Conservation (phyloP, 92 coral and sea anemone genomes). For the Muricea muricata region DNA sequence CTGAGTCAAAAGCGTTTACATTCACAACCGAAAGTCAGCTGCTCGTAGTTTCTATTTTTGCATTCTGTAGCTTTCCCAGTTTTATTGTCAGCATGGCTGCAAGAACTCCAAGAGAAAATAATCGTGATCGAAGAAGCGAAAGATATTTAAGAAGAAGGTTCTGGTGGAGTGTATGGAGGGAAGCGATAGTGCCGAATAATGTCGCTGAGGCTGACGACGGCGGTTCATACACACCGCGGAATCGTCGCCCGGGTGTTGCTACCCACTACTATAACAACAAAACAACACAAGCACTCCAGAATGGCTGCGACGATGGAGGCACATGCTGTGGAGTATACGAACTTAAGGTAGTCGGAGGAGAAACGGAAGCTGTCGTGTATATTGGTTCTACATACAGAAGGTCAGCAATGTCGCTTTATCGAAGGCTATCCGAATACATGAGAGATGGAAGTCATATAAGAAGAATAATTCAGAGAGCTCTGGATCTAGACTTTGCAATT, state of each 20-base stretch:
- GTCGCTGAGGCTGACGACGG: background rate
- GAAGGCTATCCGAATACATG: background rate
- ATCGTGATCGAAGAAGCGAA: too few relatives aligned
- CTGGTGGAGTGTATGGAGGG: background rate
- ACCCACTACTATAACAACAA: background rate
- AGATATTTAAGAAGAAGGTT: too few relatives aligned
- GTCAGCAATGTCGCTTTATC: background rate
- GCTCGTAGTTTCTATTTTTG: too few relatives aligned
- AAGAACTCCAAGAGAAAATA: too few relatives aligned
- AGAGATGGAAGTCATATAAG: background rate
- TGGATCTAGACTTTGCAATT: background rate
- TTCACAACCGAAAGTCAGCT: too few relatives aligned
- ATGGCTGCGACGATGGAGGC: background rate
- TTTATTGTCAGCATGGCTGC: too few relatives aligned
- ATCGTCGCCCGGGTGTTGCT: background rate
- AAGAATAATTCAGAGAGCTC: background rate
- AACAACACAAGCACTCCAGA: background rate
- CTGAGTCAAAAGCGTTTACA: too few relatives aligned
- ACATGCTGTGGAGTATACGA: background rate
- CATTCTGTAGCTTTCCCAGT: too few relatives aligned
- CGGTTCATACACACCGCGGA: background rate
- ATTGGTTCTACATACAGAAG: background rate
- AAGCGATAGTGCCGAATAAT: background rate
- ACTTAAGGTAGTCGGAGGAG: background rate
- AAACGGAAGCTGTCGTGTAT: background rate